Conservation (phyloP, 1,140 invertebrate species). For the Heliconius himera region DNA sequence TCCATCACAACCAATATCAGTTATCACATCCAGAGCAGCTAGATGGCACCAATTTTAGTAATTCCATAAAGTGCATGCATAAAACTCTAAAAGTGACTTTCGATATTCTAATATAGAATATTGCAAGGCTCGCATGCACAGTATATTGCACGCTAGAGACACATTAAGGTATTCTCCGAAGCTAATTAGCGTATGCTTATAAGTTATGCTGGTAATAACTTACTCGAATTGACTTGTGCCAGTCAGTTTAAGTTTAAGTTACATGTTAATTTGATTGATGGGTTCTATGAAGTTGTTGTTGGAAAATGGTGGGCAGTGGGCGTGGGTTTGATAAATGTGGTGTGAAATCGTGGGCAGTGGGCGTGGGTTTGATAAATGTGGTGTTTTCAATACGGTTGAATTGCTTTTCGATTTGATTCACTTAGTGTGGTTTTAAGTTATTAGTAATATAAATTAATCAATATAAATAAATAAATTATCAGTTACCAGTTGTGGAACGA, state of each 20-base stretch:
- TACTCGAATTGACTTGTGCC: background rate
- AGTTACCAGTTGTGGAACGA: no score
- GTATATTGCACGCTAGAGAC: conserved; percentile 14
- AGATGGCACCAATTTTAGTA: background rate
- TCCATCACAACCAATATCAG: no score
- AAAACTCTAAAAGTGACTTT: background rate
- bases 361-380: background rate
- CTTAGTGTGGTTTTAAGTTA: no score
- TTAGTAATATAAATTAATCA: no score
- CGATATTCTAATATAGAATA: conserved; percentile 2
- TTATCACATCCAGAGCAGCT: background rate
- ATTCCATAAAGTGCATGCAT: background rate
- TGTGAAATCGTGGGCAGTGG: background rate
- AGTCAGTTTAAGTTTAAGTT: background rate
- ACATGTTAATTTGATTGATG: background rate
- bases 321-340: no score
- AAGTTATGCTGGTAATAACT: background rate
- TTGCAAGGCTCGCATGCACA: conserved; percentile 1
- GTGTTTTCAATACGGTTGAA: no score
- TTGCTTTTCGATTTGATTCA: no score
- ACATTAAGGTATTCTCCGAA: conserved; percentile 14
- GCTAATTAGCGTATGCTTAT: background rate
- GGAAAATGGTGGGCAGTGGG: background rate
- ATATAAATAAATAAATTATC: no score
- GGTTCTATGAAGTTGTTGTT: background rate